Base-by-base conservation (phyloP, 2,888 invertebrate genomes). In the Drosophila mettleri region DNA sequence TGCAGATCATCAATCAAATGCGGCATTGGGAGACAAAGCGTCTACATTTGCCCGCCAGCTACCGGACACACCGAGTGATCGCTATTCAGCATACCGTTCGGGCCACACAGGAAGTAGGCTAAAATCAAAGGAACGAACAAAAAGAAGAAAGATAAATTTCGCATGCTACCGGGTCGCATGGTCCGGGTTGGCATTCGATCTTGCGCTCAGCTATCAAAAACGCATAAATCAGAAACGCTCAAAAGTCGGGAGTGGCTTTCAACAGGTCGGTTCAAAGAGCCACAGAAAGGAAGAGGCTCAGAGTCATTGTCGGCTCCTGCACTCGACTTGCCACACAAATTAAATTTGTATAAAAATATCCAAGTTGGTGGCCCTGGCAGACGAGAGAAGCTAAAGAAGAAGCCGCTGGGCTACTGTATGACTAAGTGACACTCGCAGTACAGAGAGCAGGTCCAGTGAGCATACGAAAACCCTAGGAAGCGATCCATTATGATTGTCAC, bases 401-500 rank as follows among this genome's bases (percentile, higher is more conserved):
- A 78, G 81, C 80, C 84, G 84, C 81, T 77, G 69, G 71, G 81
- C 88, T 88, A 89, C 89, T 85, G 88, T 88, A 45, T 64, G 75
- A 66, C 74, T 80, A 69, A 79, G 84, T 74, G 76, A 60, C 66
- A 69, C 61, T 73, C 63, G 52, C 24, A 66, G 62, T n/a, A 27
- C 22, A 31, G 67, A 58, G 45, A 27, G 58, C 64, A 57, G 27
- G 39, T 45, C 58, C 67, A 57, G 45, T 36, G 54, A 36, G 53
- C 68, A 61, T 55, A 41, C 36, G 38, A 51, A 22, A 16, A 67
- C 64, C 67, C 54, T 48, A 61, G 66, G 65, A 33, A 53, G 64
- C 86, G 79, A 88, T 89, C 89, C 79, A 86, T 89, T 88, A 89
- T 76, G 88, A 86, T 83, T 84, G 88, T 88, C 88, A 85, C 88